Conservation (phyloP, 2,888 invertebrate species). For the Ganaspis brasiliensis region DNA sequence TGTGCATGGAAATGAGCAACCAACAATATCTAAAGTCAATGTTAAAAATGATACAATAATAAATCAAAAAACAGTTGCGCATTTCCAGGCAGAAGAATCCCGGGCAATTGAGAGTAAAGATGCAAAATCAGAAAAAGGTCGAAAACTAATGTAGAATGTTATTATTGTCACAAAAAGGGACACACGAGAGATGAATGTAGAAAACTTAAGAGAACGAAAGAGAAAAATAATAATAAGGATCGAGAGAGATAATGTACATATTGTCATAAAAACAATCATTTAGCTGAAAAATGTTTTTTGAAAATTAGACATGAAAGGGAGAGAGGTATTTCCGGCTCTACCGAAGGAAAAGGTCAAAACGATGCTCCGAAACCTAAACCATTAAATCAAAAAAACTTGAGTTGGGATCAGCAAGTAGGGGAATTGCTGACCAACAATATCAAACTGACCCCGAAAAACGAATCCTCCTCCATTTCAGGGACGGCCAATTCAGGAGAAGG, state of each 20-base stretch:
- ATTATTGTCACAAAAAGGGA: background rate
- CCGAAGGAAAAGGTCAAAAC: background rate
- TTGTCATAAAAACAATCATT: background rate
- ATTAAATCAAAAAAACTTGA: background rate
- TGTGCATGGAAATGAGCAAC: no score
- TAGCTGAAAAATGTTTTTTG: background rate
- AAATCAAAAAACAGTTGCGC: background rate
- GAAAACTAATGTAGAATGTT: background rate
- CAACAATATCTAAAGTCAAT: no score
- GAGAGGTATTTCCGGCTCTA: background rate
- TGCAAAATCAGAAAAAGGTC: background rate
- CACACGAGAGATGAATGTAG: background rate
- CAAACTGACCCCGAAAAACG: background rate
- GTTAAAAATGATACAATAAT: no score
- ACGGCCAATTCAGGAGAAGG: background rate
- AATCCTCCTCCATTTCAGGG: background rate
- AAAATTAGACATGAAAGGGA: background rate
- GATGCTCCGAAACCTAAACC: background rate
- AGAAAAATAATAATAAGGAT: background rate
- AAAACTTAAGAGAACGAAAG: no score
- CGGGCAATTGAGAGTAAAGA: background rate
- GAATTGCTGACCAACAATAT: background rate
- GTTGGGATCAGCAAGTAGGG: constrained; percentile 1
- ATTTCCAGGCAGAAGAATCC: background rate
- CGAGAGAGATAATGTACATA: background rate